These are phyloP conservation scores for Hylomyscus alleni DNA, from an alignment of 2,797 vertebrate genomes.

Conservation along the genomic window DNA sequence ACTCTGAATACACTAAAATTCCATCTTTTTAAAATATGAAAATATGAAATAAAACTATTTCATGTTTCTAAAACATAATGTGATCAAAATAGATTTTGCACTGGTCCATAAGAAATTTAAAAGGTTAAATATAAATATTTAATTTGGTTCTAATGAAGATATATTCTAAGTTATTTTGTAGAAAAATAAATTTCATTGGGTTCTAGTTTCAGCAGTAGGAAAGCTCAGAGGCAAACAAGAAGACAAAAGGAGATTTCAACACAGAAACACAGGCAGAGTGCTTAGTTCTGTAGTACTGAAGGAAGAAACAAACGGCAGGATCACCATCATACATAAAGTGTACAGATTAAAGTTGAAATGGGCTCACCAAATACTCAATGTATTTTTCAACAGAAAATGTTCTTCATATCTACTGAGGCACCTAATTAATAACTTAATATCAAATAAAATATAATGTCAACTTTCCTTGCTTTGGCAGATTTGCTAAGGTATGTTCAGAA, in stretches of 20 bases:
- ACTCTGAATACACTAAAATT: not conserved
- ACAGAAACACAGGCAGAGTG: constrained; percentile 43
- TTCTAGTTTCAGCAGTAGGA: constrained; percentile 25
- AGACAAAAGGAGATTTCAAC: constrained; percentile 17
- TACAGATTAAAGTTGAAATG: constrained; percentile 74
- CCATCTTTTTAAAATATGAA: not conserved
- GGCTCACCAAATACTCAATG: constrained; percentile 40
- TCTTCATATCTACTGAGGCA: constrained; percentile 65
- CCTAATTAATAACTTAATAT: constrained; percentile 82
- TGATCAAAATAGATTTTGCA: not conserved
- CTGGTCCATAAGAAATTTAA: not conserved
- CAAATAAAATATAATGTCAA: constrained; percentile 79
- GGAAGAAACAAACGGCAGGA: constrained; percentile 79
- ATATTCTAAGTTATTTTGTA: constrained; percentile 28
- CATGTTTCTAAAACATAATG: constrained; percentile 13
- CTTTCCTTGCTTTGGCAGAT: constrained; percentile 85
- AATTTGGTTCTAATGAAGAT: constrained; percentile 22
- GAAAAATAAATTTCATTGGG: constrained; percentile 6
- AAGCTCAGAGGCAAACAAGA: not conserved
- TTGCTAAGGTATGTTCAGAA: constrained; percentile 84
- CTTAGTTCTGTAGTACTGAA: constrained; percentile 85
- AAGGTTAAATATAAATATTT: not conserved
- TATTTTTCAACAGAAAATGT: constrained; percentile 62
- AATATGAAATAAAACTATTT: constrained; percentile 18
- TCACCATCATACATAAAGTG: constrained; percentile 78